phyloP scores from a whole-genome alignment of 2,797 vertebrate species.

The Meriones psammophilus region DNA sequence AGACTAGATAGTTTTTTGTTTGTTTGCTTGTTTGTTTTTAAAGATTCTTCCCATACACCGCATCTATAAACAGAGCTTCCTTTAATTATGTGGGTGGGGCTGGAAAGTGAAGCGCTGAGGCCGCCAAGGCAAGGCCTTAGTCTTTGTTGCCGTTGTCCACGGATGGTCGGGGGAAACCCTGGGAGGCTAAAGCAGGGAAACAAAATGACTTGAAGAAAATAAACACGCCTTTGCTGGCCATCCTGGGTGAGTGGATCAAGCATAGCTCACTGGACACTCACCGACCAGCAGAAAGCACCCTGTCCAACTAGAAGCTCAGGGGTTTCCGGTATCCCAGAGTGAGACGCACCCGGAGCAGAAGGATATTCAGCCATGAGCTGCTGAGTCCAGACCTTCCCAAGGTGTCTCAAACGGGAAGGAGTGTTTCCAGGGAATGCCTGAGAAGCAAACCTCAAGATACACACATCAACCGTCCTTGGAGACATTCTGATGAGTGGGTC shows the following conservation, averaged over 20 bases:
- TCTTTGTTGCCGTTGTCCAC: neutral
- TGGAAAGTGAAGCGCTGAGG: neutral
- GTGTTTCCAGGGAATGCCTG: neutral
- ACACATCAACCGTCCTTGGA: neutral
- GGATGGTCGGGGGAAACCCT: neutral
- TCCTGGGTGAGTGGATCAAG: neutral
- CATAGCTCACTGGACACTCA: neutral
- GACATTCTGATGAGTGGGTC: neutral
- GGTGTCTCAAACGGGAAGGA: neutral
- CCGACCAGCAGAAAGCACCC: neutral
- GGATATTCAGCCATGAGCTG: neutral
- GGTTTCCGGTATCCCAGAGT: neutral
- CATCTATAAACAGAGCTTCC: neutral
- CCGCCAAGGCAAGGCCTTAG: neutral
- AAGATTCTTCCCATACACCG: neutral
- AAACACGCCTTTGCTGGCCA: neutral
- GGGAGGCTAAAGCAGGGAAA: slow-evolving; percentile 8
- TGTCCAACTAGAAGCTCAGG: neutral
- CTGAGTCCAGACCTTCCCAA: neutral
- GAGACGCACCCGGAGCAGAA: neutral
- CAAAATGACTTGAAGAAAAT: slow-evolving; percentile 24
- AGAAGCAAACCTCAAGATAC: neutral
- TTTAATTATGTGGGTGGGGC: neutral
- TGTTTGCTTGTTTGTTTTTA: too few relatives aligned
- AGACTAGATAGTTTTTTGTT: neutral